Evolutionary conservation across 2,888 invertebrate genomes (phyloP), one percentile per base, ranked within the genome.

Genomic region (Emmelina monodactyla): DNA sequence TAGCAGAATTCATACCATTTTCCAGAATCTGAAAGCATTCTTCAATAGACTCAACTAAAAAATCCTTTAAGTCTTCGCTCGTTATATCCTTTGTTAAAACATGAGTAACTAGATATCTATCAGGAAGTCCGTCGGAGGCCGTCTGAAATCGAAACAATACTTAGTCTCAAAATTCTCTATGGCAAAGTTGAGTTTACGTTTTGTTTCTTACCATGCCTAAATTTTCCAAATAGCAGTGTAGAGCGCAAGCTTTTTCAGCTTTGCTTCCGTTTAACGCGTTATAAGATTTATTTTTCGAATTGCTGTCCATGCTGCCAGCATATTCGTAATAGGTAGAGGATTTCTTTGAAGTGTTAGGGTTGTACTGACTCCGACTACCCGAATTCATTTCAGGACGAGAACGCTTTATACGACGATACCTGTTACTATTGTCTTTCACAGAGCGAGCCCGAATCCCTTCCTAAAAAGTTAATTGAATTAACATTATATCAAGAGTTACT

Each of bases 211-310:
- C 89, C 85, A 88, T 82, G 50, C 86, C 84, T 42, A 89, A 58
- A 56, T 86, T 83, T 38, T 85, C 83, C 53, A 89, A 82, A 51
- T 90, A 85, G 52, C 90, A 91, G 41, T 89, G 87, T 14, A 86
- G 59, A 1, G 85, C 76, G 49, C 89, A 89, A 38, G 71, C 65
- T 38, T 67, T 73, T 3, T 52, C 5, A 7, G 4, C 11, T 58
- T 3, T 60, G 54, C 7, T 40, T 43, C 3, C 55, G 2, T 62
- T 55, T 3, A 38, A 44, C 9, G 60, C 60, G 31, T 50, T 60
- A 33, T 45, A 67, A 2, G 57, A 51, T 38, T 58, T 63, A 11
- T 57, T 67, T 4, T 58, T 58, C 32, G 48, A 60, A 2, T 52
- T 55, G 34, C 62, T 67, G 32, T 47, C 66, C 2, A 62, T 59